Base-by-base conservation (phyloP, 1,140 invertebrate genomes). In the Trichoplusia ni region DNA sequence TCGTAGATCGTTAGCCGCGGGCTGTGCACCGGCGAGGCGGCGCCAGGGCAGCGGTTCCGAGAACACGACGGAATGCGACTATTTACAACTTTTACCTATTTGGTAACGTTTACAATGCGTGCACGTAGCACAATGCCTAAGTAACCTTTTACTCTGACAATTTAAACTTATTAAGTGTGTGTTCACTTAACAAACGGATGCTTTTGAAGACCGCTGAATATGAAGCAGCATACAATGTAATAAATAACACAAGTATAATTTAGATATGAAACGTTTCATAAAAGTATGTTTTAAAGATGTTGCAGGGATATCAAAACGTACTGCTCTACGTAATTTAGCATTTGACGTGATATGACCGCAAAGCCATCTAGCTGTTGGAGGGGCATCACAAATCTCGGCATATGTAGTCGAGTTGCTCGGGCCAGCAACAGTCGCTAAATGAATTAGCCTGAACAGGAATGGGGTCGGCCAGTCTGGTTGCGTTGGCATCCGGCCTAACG, bases 11-110 rank as follows among this genome's bases (percentile, higher is more conserved):
- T 33, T 38, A 54, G 35, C 31, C 27, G 33, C 35, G 51, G 51
- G 47, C 47, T 54, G 59, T 51, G 51, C 59, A 25, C 38, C 71
- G 73, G 65, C 70, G 59, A 60, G 67, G 59, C 79, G 83, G 83
- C 82, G 79, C 79, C 82, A 77, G 67, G 71, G 63, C 82, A 75
- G 69, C 75, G 65, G 65, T 86, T 83, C 81, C 78, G 72, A 81
- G 82, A 86, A 88, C 71, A 71, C 74, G 33, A 51, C 53, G 82
- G 82, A 82, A 84, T 86, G 82, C 79, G 79, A 84, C 82, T 88
- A 83, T 88, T 90, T 90, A 82, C 80, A 86, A 86, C 78, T 84
- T 90, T 90, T 88, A 87, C 85, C 85, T 87, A 88, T 87, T 88
- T 83, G 78, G 79, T 82, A 86, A 81, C 81, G 79, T 86, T 88